Base-by-base conservation (phyloP, 2,888 invertebrate species). In the Brachyopa scutellaris region DNA sequence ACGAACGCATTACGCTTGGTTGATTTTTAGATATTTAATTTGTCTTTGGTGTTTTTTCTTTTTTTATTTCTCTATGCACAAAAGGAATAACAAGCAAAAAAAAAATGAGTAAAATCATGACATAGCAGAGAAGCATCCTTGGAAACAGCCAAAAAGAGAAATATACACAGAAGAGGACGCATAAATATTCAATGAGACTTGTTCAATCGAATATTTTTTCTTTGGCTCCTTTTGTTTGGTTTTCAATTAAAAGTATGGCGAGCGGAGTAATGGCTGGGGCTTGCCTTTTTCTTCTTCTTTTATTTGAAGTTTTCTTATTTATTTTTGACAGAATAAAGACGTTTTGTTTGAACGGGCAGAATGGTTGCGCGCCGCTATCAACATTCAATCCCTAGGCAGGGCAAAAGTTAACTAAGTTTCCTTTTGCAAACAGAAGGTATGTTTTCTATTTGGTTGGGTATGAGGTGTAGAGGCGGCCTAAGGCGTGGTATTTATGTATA, bases 161-260 rank as follows among this genome's bases (percentile, higher is more conserved):
- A 31, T 47, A n/a, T n/a, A n/a, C n/a, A 17, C 19, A 13, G 26
- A 17, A 13, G 36, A 64, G 55, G 55, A 49, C 40, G 49, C 66
- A 74, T 74, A 74, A 74, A 74, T 66, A 74, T 66, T 66, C 74
- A 74, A 66, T 66, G 57, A 59, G 74, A 74, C 26, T 47, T 57
- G 15, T 36, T 36, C 17, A 33, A 33, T 11, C 38, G 36, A 26
- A 74, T 76, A 59, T 67, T 61, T 49, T 66, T 66, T 42, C 61
- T 67, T 15, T 36, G 51, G 36, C 17, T 53, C 42, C 59, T 59
- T 74, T n/a, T 76, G 74, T 76, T 76, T 76, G 74, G 59, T 67
- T 76, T 76, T 76, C 74, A 76, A 76, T 76, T 76, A 76, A 67
- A 76, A 61, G 42, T 59, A 51, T 49, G 33, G 31, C 42, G 31